Evolutionary conservation across 2,888 invertebrate genomes (phyloP).

Genomic region (Diarsia rubi): DNA sequence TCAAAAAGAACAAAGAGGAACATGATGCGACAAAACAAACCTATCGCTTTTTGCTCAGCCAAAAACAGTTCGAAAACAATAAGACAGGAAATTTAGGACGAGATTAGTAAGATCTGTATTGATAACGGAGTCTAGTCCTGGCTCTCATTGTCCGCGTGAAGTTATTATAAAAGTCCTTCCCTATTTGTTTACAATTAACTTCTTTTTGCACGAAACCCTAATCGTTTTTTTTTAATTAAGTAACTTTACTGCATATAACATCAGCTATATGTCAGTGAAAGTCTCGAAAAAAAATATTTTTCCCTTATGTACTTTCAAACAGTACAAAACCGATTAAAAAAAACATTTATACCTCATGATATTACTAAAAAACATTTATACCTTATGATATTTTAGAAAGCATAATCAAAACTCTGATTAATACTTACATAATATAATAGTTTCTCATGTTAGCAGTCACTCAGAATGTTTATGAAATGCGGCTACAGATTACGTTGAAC

Average conservation of each 20-base stretch:
- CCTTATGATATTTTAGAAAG: neutral
- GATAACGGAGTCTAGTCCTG: conserved; percentile 25
- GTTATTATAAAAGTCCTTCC: too few relatives aligned
- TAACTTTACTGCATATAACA: too few relatives aligned
- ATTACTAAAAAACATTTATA: too few relatives aligned
- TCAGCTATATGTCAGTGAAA: too few relatives aligned
- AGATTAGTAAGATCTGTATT: conserved; percentile 34
- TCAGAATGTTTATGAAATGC: conserved; percentile 10
- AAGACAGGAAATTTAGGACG: conserved; percentile 33
- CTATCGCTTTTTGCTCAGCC: conserved; percentile 10
- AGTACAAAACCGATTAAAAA: too few relatives aligned
- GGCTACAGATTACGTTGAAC: conserved; percentile 11
- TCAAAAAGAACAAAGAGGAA: too few relatives aligned
- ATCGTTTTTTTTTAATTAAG: too few relatives aligned
- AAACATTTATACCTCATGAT: neutral
- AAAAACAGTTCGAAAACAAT: conserved; percentile 13
- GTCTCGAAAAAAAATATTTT: too few relatives aligned
- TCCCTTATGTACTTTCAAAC: too few relatives aligned
- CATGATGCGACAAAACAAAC: neutral
- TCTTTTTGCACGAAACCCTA: too few relatives aligned
- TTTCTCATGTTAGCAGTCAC: neutral
- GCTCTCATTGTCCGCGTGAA: conserved; percentile 2
- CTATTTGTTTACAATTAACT: too few relatives aligned
- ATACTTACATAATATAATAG: neutral
- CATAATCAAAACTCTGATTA: neutral